phyloP scores from a whole-genome alignment of 2,888 invertebrate genomes.

The Diarsia rubi region DNA sequence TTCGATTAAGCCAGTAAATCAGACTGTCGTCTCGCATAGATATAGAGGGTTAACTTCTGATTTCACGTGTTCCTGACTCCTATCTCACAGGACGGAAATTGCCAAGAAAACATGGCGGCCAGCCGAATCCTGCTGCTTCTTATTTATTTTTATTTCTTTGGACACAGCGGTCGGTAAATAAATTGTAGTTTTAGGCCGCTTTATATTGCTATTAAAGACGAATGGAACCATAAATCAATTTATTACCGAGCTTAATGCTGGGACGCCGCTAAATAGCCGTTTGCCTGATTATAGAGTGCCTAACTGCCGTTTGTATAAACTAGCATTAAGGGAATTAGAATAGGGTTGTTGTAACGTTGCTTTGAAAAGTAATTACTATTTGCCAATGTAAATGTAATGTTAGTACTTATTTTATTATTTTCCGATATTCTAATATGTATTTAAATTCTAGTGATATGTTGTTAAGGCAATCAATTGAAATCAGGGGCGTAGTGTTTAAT shows the following conservation, averaged over 20 bases:
- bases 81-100: conserved; percentile 85
- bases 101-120: conserved; percentile 83
- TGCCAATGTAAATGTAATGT: not conserved
- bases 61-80: conserved; percentile 85
- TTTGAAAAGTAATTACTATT: conserved; percentile 11
- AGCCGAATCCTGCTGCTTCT: conserved; percentile 73
- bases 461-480: not conserved
- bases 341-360: conserved; percentile 16
- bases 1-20: conserved; percentile 87
- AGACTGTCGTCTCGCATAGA: conserved; percentile 83
- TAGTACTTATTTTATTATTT: not conserved
- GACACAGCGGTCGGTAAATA: conserved; percentile 75
- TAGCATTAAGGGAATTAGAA: conserved; percentile 34
- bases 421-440: not conserved
- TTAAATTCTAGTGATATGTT: not conserved
- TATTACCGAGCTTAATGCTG: conserved; percentile 52
- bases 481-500: not conserved
- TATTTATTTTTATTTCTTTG: conserved; percentile 85
- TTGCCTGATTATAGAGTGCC: conserved; percentile 55
- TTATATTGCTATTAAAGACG: conserved; percentile 67
- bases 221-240: conserved; percentile 66
- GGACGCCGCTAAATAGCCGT: conserved; percentile 56
- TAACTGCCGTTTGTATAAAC: conserved; percentile 49
- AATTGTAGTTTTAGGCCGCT: conserved; percentile 74
- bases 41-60: conserved; percentile 85